phyloP scores from a whole-genome alignment of 1,140 invertebrate genomes.

The Galendromus occidentalis region DNA sequence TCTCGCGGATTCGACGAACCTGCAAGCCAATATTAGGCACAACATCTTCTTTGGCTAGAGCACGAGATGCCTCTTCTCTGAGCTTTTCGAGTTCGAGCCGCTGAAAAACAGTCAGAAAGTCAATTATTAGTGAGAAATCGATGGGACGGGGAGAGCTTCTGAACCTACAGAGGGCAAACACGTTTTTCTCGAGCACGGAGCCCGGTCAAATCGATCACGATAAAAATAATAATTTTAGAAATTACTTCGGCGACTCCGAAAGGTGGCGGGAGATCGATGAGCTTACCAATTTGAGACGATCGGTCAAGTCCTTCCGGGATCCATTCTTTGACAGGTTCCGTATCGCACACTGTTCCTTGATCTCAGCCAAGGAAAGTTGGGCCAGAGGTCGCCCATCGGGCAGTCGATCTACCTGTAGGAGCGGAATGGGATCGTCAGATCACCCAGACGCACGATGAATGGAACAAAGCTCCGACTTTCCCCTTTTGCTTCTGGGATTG shows the following conservation, averaged over 20 bases:
- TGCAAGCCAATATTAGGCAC: conserved; percentile 11
- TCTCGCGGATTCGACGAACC: not conserved
- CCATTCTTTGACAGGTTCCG: not conserved
- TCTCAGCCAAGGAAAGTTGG: not conserved
- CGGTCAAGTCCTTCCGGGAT: not conserved
- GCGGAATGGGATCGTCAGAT: no score
- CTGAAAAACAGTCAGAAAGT: not conserved
- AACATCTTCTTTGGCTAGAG: conserved; percentile 5
- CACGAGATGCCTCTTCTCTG: not conserved
- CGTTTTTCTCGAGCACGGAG: no score
- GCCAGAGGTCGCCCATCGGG: not conserved
- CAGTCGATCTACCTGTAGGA: not conserved
- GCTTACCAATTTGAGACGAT: not conserved
- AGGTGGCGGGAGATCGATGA: no score
- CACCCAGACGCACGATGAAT: no score
- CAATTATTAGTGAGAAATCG: no score
- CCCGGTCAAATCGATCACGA: no score
- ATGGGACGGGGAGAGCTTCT: no score
- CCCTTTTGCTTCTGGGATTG: no score
- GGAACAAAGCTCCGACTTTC: no score
- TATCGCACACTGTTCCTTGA: not conserved
- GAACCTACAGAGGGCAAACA: no score
- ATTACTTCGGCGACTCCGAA: no score
- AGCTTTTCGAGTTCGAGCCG: conserved; percentile 7
- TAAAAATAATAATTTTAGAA: no score